Base-by-base conservation (phyloP, 2,888 invertebrate genomes). In the Trichogramma dendrolimi region DNA sequence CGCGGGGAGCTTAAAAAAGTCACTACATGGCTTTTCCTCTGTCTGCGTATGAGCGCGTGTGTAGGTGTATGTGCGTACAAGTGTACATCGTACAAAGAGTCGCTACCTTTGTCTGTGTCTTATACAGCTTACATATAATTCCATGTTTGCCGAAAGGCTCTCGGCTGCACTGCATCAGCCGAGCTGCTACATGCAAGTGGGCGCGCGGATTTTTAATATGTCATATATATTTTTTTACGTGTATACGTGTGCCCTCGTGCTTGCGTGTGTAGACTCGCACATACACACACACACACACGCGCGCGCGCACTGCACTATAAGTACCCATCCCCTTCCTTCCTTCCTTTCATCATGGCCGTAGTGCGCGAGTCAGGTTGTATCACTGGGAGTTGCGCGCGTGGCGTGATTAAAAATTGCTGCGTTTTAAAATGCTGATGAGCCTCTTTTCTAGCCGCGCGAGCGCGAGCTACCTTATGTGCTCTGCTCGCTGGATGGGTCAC, bases 101-200 rank as follows among this genome's bases (percentile, higher is more conserved):
- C 46, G 47, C 11, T 47, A 10, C 60, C 74, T 79, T 79, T 79
- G 78, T 78, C 79, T 76, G 74, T 76, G 79, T 77, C 79, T 85
- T 84, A 27, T 27, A 85, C 81, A 84, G 84, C 84, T 84, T 84
- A 84, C 83, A 82, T 82, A 81, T 82, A 83, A 85, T 84, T 84
- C 82, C 83, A 81, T 83, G 79, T 84, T 85, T 84, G 84, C 84
- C 81, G 81, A 85, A 85, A 76, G 77, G 78, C 77, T 79, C 70
- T 68, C 64, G 61, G 67, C 71, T 4, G 5, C 27, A 7, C 48
- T 47, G n/a, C 10, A 5, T 47, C 11, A n/a, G 8, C 11, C 48
- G n/a, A 5, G 27, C 48, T 14, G 6, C 48, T n/a, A 14, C 48
- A 65, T 69, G 66, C 82, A 81, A 60, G 63, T 59, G 63, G 38